These are phyloP conservation scores for Cebuella pygmaea DNA, from an alignment of 2,797 vertebrate genomes.

Conservation along the genomic window DNA sequence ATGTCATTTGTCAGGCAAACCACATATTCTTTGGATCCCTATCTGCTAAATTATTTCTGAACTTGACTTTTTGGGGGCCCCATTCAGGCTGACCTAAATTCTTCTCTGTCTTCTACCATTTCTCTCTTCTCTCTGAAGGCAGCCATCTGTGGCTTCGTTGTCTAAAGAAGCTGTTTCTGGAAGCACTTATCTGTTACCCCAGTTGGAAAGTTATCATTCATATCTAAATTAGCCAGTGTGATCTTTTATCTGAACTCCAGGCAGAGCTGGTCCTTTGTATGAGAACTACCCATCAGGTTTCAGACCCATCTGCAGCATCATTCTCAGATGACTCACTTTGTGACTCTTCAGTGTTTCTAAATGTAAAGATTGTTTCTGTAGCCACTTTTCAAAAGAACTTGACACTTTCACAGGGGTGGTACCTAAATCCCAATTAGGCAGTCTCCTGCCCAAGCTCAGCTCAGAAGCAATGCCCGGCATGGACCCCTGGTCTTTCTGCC, in stretches of 20 bases:
- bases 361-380: slow-evolving; percentile 30
- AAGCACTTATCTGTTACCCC: slow-evolving; percentile 69
- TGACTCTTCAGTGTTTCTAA: neutral
- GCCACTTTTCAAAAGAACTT: slow-evolving; percentile 35
- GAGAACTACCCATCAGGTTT: slow-evolving; percentile 56
- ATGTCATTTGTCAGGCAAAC: slow-evolving; percentile 70
- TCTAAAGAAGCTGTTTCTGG: slow-evolving; percentile 73
- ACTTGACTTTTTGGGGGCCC: slow-evolving; percentile 67
- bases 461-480: neutral
- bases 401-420: neutral
- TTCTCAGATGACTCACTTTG: slow-evolving; percentile 65
- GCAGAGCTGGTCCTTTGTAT: slow-evolving; percentile 58
- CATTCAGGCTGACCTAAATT: slow-evolving; percentile 79
- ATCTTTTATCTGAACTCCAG: slow-evolving; percentile 68
- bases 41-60: slow-evolving; percentile 69
- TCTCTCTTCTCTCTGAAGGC: slow-evolving; percentile 57
- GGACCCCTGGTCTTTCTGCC: neutral
- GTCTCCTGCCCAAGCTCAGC: neutral
- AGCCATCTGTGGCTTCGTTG: slow-evolving; percentile 61
- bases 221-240: slow-evolving; percentile 77
- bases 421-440: neutral
- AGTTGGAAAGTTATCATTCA: slow-evolving; percentile 71
- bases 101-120: slow-evolving; percentile 67
- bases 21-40: slow-evolving; percentile 68
- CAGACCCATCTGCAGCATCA: neutral